These are phyloP conservation scores for Eupithecia insigniata DNA, from an alignment of 2,888 invertebrate genomes.

Conservation along the genomic window DNA sequence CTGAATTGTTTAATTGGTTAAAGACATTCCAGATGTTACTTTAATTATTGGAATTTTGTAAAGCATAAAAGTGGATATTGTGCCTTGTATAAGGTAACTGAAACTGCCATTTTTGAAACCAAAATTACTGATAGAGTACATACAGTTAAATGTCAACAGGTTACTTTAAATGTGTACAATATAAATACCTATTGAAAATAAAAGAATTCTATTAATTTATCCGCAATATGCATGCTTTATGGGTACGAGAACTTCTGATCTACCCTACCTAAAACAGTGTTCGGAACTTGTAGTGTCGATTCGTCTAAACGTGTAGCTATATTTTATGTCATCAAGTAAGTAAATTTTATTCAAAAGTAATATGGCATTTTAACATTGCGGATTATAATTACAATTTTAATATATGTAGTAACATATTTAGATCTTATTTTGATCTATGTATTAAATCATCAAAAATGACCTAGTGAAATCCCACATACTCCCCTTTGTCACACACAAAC, in stretches of 20 bases:
- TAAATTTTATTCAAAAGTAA: too few species aligned
- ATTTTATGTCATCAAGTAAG: too few species aligned
- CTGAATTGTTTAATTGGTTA: neutral
- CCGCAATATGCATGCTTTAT: neutral
- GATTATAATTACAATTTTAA: too few species aligned
- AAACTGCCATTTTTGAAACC: slow-evolving; percentile 55
- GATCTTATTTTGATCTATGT: too few species aligned
- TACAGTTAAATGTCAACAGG: neutral
- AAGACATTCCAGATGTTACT: slow-evolving; percentile 24
- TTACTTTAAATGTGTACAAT: neutral
- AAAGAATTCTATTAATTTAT: neutral
- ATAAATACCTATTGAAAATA: slow-evolving; percentile 1
- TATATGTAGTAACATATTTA: too few species aligned
- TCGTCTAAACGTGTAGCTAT: too few species aligned
- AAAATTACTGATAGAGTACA: slow-evolving; percentile 47
- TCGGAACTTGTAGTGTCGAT: neutral
- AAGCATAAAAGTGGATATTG: neutral
- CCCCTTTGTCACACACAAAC: too few species aligned
- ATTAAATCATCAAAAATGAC: too few species aligned
- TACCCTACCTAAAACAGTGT: neutral
- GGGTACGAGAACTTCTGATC: neutral
- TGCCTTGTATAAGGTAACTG: neutral
- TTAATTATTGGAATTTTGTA: neutral
- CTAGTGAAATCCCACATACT: too few species aligned
- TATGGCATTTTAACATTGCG: too few species aligned